Conservation (phyloP, 2,888 invertebrate genomes). For the Mythimna loreyi region DNA sequence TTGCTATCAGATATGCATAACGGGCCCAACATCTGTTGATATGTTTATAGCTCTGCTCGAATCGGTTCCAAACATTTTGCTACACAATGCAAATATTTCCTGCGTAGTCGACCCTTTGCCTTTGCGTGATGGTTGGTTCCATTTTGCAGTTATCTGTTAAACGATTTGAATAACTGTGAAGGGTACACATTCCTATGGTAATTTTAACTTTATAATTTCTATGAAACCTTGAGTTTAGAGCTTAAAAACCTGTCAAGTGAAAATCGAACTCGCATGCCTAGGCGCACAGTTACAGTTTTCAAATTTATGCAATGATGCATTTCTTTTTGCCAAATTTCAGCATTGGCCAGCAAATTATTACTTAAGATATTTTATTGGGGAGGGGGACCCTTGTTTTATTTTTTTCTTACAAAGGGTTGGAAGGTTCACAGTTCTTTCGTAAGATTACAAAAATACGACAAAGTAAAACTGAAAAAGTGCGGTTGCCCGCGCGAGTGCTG, state of each 20-base stretch:
- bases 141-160: slow-evolving; percentile 22
- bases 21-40: slow-evolving; percentile 36
- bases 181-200: slow-evolving; percentile 21
- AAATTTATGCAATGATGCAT: no score
- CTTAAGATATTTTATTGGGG: no score
- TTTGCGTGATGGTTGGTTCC: slow-evolving; percentile 9
- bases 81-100: slow-evolving; percentile 20
- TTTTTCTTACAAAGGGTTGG: no score
- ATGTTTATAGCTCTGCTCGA: slow-evolving; percentile 25
- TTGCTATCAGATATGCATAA: slow-evolving; percentile 55
- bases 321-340: no score
- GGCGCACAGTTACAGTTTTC: no score
- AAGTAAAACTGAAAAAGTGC: no score
- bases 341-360: no score
- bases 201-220: slow-evolving; percentile 9
- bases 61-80: slow-evolving; percentile 3
- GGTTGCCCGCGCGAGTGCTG: no score
- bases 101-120: slow-evolving; percentile 23
- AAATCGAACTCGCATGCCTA: no score
- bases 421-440: no score
- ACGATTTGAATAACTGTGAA: slow-evolving; percentile 28
- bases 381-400: no score
- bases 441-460: no score
- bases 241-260: not conserved
- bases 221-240: slow-evolving; percentile 3